Base-by-base conservation (phyloP, 2,113 vertebrate genomes). In the Lipophrys pholis region DNA sequence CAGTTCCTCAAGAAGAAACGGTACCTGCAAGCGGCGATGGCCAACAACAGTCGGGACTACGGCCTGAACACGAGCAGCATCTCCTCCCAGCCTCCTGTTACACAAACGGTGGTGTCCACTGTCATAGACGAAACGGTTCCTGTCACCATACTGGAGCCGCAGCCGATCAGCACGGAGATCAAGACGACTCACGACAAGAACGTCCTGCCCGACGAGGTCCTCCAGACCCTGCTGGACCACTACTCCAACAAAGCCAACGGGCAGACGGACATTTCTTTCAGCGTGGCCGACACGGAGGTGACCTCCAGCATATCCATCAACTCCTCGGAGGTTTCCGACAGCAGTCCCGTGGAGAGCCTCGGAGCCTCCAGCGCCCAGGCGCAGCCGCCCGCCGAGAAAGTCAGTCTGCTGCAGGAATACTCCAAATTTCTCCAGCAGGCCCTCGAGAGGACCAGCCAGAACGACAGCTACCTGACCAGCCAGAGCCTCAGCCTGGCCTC, bases 341-440 rank as follows among this genome's bases (percentile, higher is more conserved):
- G 95, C 83, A 95, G 94, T 84, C 96, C 94, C 0, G 82, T 93
- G 5, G 97, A 98, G 86, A 93, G 91, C 55, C 93, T 97, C 53
- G 86, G 75, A 3, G 42, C 70, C 30, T 74, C 95, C 50, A 94
- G 94, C 57, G 93, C 95, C 69, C 96, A 95, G 82, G 90, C 94
- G 60, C 95, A 96, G 73, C 94, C 97, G 0, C 93, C 95, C 5
- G 59, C 83, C 0, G 98, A 99, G 91, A 99, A 99, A 94, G 95
- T 97, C 91, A 98, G 95, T 85, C 97, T 99, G 94, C 87, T 99
- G 84, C 98, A 99, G 69, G 98, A 99, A 73, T 99, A 99, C 86
- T 99, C 97, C 10, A 99, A 99, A 91, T 99, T 98, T 90, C 94
- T 99, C 77, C 98, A 99, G 76, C 98, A 99, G 93, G 97, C 98